Base-by-base conservation (phyloP, 2,113 vertebrate species). In the Columba janthina region DNA sequence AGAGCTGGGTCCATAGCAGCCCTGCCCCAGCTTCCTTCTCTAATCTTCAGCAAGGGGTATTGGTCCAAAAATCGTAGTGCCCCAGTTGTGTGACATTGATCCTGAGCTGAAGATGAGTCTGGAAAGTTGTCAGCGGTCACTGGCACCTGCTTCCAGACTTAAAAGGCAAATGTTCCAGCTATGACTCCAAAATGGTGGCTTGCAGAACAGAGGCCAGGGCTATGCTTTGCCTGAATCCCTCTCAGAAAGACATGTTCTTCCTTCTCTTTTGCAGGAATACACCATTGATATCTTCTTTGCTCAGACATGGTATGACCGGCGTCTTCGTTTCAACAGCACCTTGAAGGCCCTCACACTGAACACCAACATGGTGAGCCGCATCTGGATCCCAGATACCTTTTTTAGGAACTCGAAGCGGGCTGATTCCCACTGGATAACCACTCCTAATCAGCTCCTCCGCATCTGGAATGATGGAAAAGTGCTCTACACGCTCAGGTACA, bases 311-410 rank as follows among this genome's bases (percentile, higher is more conserved):
- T 98, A 98, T 46, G 98, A 98, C 76, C 97, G 98, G n/a, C 97
- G 97, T 56, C 98, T 98, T 84, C 94, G 97, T 36, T 98, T 97
- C 94, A 98, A 98, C 90, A 96, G 96, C 89, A 98, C 96, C 56
- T 69, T 98, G 92, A 98, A 98, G 75, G 97, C 96, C 12, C 97
- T 98, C 53, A 98, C 98, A 0, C 96, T 98, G 46, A 98, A 97
- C 85, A 98, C 97, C 79, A 97, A 98, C 88, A 89, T 98, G 97
- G 97, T 98, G 94, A 98, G 96, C 96, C 96, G 96, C 87, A 96
- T 98, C 72, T 98, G 98, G 98, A 98, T 98, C 93, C 98, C 97
- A 1, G 98, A 98, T 13, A 98, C 98, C 64, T 97, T 98, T 78
- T 98, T 98, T 42, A 95, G 97, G 91, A 98, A 98, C 94, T 98